These are phyloP conservation scores for Pyrgus malvae DNA, from an alignment of 2,888 invertebrate species.

Conservation along the genomic window DNA sequence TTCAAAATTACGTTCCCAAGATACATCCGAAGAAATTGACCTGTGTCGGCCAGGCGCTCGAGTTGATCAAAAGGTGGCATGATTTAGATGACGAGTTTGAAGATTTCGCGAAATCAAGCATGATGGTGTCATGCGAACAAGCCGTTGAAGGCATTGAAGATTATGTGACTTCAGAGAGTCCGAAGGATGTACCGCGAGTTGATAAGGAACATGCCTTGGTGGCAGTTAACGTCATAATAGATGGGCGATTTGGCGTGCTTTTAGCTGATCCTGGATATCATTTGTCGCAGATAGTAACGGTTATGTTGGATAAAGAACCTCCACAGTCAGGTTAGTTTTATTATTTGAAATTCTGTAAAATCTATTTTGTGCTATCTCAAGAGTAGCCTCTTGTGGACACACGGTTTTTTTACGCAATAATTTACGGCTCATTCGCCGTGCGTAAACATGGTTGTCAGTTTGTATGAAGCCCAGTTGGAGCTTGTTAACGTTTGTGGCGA, in stretches of 20 bases:
- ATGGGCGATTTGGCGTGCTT: background rate
- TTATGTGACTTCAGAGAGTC: background rate
- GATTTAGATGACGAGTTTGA: background rate
- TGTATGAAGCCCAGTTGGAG: too few species aligned
- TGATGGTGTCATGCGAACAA: conserved; percentile 14
- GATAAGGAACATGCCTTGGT: conserved; percentile 16
- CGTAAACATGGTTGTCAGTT: too few species aligned
- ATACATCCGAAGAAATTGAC: background rate
- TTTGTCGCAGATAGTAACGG: background rate
- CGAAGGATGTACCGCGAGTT: background rate
- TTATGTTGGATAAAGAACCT: background rate
- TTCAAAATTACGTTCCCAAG: background rate
- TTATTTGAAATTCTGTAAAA: background rate
- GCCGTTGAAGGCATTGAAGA: background rate
- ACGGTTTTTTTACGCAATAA: too few species aligned
- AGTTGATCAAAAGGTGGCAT: background rate
- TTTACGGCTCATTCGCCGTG: too few species aligned
- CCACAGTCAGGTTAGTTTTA: conserved; percentile 7
- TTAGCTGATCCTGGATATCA: conserved; percentile 19
- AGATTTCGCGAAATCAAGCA: background rate
- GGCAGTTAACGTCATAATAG: background rate
- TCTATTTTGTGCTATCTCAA: background rate
- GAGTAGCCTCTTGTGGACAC: background rate
- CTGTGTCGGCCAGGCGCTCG: background rate
- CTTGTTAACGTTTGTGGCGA: too few species aligned